Conservation (phyloP, 2,888 invertebrate genomes). For the Mythimna pallens region DNA sequence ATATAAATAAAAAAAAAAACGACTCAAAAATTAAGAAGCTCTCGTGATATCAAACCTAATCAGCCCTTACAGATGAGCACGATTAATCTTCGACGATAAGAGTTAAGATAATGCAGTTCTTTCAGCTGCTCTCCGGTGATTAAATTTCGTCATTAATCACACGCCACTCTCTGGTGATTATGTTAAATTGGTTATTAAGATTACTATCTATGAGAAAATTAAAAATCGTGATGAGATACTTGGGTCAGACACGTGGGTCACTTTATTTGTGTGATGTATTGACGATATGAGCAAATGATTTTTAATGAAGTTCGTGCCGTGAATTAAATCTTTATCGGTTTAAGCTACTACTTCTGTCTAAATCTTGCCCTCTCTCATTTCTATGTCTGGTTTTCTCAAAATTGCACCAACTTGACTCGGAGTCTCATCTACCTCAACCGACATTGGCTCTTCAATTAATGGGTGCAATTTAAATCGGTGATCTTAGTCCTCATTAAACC, state of each 20-base stretch:
- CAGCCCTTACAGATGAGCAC: constrained; percentile 21
- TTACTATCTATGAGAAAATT: constrained; percentile 38
- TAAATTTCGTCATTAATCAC: constrained; percentile 52
- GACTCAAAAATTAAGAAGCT: not conserved
- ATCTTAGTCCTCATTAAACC: constrained; percentile 2
- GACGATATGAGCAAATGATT: not conserved
- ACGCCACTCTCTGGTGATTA: constrained; percentile 43
- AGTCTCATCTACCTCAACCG: not conserved
- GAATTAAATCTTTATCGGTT: not conserved
- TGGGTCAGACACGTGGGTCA: constrained; percentile 15
- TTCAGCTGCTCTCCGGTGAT: constrained; percentile 35
- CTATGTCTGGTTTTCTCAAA: not conserved
- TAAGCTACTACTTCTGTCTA: not conserved
- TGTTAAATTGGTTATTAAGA: constrained; percentile 48
- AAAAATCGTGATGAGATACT: constrained; percentile 31
- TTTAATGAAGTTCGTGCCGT: not conserved
- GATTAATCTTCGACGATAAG: constrained; percentile 40
- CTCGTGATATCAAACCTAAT: constrained; percentile 16
- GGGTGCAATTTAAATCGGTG: not conserved
- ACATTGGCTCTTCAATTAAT: not conserved
- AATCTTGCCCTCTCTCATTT: not conserved
- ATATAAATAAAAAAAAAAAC: constrained; percentile 5
- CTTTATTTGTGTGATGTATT: not conserved
- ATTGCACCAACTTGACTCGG: not conserved
- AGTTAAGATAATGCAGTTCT: constrained; percentile 41